A percentile compares a stretch with the other conserved stretches of the same genome.
Evolutionary conservation across 2,797 vertebrate species (phyloP).

Genomic region (Margarornis squamiger): DNA sequence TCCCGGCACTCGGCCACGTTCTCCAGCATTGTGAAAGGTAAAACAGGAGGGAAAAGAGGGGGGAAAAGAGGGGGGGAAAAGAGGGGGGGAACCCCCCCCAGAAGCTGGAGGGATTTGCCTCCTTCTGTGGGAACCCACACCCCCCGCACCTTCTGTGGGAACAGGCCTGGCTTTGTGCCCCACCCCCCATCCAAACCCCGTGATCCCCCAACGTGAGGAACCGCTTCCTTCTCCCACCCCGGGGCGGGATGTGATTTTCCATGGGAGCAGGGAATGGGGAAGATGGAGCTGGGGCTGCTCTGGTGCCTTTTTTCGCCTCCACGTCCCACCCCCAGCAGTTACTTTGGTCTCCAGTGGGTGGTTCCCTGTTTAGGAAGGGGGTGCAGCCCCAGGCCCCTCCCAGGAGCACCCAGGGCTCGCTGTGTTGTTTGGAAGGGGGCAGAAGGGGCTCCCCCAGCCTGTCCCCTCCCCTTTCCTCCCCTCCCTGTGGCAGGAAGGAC

Average conservation of each 20-base stretch:
- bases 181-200: neutral
- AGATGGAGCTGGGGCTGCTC: neutral
- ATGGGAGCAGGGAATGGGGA: too few relatives aligned
- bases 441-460: too few relatives aligned
- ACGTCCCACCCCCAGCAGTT: neutral
- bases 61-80: too few relatives aligned
- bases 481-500: neutral
- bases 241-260: neutral
- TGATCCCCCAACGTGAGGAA: neutral
- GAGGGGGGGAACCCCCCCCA: accelerated
- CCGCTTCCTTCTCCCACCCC: accelerated
- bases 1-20: slow-evolving; percentile 91
- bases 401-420: neutral
- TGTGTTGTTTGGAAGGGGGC: accelerated
- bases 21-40: slow-evolving; percentile 89
- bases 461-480: neutral
- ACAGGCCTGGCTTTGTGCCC: neutral
- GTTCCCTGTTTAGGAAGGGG: neutral
- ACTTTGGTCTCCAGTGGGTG: neutral
- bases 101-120: neutral
- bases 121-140: neutral
- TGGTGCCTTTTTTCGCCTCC: neutral
- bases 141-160: accelerated
- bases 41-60: accelerated
- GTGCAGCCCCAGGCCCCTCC: accelerated